Evolutionary conservation across 2,797 vertebrate species (phyloP).

Genomic region (Bradypodion ventrale): DNA sequence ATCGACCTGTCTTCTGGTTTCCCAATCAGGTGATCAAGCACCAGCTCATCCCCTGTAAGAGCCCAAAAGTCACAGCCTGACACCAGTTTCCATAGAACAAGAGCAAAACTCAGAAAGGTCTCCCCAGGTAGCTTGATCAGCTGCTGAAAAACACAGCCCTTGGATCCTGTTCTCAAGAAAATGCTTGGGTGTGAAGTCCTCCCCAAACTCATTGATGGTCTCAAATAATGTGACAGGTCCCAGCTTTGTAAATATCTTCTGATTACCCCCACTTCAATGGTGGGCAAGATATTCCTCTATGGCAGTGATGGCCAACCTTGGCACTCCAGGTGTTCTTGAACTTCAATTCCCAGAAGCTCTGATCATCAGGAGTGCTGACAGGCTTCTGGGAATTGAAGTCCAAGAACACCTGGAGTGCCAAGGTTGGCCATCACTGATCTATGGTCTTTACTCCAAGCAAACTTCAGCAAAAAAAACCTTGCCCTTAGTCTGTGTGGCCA

Average conservation of each 20-base stretch:
- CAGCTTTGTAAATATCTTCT: conserved; percentile 40
- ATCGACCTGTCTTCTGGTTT: conserved; percentile 41
- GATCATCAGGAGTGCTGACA: no score
- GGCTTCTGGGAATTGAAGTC: no score
- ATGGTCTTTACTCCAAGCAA: conserved; percentile 16
- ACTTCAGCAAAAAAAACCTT: neutral
- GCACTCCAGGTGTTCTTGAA: no score
- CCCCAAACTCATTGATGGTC: conserved; percentile 55
- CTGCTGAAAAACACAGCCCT: conserved; percentile 52
- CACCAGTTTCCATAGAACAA: conserved; percentile 36
- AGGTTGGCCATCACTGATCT: no score
- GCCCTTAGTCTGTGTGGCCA: neutral
- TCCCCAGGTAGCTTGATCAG: conserved; percentile 45
- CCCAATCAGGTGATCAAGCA: conserved; percentile 49
- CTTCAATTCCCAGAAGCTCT: no score
- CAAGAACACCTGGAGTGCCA: no score
- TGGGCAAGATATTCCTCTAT: conserved; percentile 13
- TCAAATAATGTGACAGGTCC: conserved; percentile 28
- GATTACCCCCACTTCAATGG: conserved; percentile 28
- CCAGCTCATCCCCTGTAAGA: conserved; percentile 50
- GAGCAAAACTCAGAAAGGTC: conserved; percentile 36
- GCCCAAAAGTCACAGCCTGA: conserved; percentile 60
- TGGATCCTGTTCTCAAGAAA: conserved; percentile 5
- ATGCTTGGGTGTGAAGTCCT: conserved; percentile 27
- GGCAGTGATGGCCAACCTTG: no score